Conservation (phyloP, 1,140 invertebrate species). For the Diachasma alloeum region DNA sequence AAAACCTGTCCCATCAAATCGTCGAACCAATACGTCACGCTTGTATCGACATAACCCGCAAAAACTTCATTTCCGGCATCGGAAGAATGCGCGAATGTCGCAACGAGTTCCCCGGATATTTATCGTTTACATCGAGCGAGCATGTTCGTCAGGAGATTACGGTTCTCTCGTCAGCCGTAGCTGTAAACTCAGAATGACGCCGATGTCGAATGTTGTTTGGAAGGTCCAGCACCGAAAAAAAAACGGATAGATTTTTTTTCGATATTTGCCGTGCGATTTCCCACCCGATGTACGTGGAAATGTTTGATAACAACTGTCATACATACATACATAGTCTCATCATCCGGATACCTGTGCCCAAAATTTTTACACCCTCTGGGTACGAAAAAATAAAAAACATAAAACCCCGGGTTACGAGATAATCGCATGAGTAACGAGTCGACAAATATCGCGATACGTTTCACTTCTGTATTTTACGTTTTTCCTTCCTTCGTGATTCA, state of each 20-base stretch:
- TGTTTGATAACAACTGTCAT: neutral
- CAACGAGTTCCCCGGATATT: neutral
- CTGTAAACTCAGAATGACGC: neutral
- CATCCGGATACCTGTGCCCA: neutral
- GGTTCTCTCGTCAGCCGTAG: neutral
- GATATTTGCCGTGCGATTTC: neutral
- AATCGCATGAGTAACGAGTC: conserved; percentile 11
- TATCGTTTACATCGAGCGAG: neutral
- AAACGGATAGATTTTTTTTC: neutral
- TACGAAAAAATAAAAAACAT: neutral
- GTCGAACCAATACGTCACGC: neutral
- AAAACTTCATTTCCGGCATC: neutral
- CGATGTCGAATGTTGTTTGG: neutral
- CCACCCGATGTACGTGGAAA: neutral
- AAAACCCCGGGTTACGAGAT: neutral
- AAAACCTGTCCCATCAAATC: neutral
- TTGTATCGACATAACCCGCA: neutral
- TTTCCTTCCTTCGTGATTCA: neutral
- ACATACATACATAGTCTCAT: neutral
- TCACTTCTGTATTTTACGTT: neutral
- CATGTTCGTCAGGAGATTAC: conserved; percentile 5
- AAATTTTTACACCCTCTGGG: conserved; percentile 1
- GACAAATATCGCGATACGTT: conserved; percentile 7
- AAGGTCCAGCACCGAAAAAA: neutral
- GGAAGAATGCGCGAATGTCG: neutral